These are phyloP conservation scores for Cataglyphis cursor DNA, from an alignment of 2,888 invertebrate species.

Conservation along the genomic window DNA sequence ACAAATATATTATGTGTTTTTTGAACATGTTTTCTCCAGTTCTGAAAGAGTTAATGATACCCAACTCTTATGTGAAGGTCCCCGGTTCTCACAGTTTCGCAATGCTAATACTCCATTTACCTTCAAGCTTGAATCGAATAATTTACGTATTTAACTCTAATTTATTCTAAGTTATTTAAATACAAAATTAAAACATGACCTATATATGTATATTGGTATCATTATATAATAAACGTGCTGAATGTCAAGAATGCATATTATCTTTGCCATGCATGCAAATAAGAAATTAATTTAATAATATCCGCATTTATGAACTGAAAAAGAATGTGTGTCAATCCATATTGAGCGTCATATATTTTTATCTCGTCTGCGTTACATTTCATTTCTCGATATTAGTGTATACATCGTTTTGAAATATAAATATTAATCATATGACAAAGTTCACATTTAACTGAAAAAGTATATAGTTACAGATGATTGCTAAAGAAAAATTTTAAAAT, in stretches of 20 bases:
- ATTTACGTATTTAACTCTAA: not conserved
- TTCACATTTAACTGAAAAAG: not conserved
- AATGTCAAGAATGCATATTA: not conserved
- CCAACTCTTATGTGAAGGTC: not conserved
- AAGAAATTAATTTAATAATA: not conserved
- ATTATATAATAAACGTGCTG: not conserved
- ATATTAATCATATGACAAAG: not conserved
- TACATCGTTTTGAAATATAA: not conserved
- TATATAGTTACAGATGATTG: not conserved
- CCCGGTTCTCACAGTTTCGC: conserved; percentile 11
- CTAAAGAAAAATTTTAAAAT: not conserved
- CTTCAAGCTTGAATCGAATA: not conserved
- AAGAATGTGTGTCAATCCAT: not conserved
- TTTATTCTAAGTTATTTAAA: not conserved
- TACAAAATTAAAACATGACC: not conserved
- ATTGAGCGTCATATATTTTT: not conserved
- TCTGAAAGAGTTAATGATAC: conserved; percentile 10
- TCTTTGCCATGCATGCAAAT: not conserved
- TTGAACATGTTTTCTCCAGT: conserved; percentile 14
- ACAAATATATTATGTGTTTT: conserved; percentile 10
- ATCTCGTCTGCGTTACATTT: not conserved
- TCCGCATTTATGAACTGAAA: not conserved
- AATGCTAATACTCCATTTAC: not conserved
- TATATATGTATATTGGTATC: not conserved
- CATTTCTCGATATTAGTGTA: not conserved